Evolutionary conservation across 2,888 invertebrate genomes (phyloP), one percentile per base, ranked within the genome.

Genomic region (Elysia crispata): DNA sequence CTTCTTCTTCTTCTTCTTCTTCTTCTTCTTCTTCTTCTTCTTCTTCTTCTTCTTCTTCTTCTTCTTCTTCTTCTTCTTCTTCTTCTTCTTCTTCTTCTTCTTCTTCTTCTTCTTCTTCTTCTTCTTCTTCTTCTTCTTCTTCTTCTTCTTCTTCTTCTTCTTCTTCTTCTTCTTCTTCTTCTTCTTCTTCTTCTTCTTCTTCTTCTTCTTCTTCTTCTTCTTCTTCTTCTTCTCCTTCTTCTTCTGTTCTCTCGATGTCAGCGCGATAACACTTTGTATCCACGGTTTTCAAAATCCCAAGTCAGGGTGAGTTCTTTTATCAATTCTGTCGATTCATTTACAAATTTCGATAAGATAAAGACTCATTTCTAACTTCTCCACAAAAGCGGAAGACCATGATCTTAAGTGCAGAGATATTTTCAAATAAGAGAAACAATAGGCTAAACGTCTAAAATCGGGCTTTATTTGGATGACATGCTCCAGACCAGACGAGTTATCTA

Each of bases 121-220:
- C 8, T 30, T 69, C 31, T 69, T 69, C 33, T 15, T n/a, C 8
- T 30, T 64, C 23, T 30, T 69, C 13, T 30, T 69, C 8, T 30
- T 69, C 31, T 69, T 69, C 33, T 15, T n/a, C 8, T 30, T 64
- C 23, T 30, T 69, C 13, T 30, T 69, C 8, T 30, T 69, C 31
- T 69, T 69, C 33, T 69, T 69, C 69, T 69, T 69, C 69, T 31
- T 69, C 69, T 69, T 69, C 69, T 69, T 69, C 69, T 69, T 69
- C 69, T 69, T 69, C 69, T 69, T 69, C 69, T 31, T 69, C 69
- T 69, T 69, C 69, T 69, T 69, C 69, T 69, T 69, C 69, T 69
- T 69, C 69, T 69, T 69, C 69, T 69, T 69, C 69, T 69, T 69
- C 69, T 69, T 69, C 69, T 69, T 69, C 69, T 69, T 69, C 69